Evolutionary conservation across 2,888 invertebrate species (phyloP), one percentile per base, ranked within the genome.

Genomic region (Apodemia zela): DNA sequence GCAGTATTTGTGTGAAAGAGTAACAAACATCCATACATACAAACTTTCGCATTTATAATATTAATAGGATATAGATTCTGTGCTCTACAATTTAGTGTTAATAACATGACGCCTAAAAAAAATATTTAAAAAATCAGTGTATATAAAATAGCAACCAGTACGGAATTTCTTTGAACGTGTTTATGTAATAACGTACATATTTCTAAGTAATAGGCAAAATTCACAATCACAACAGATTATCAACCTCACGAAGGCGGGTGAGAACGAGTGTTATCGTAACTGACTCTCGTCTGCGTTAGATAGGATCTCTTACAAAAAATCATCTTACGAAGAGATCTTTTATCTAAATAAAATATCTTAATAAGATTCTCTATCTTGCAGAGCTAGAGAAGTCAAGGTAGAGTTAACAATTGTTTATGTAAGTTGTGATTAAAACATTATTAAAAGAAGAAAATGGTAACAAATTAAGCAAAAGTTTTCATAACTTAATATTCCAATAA

Each of bases 241-340:
- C 54, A 54, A 54, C 7, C 29, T 54, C 54, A 54, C 54, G 54
- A 54, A 54, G 25, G 54, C 54, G 54, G 54, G 54, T 54, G 54
- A 54, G 54, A 54, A 54, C 29, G 54, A 54, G 25, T 15, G 25
- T 54, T 54, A 54, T 54, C 54, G 29, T 25, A 21, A 54, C 25
- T 54, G 54, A 54, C 54, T 54, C 54, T 54, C 54, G 54, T 54
- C 54, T 54, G 29, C 18, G 54, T 15, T 15, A 54, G 54, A 54
- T 54, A 54, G 54, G 54, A 54, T 54, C 54, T 54, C 54, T 54
- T 54, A 54, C 54, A 54, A 54, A 54, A 54, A 54, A 21, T 54
- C 29, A 54, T 54, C 54, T 21, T 25, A 54, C 29, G 25, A 54
- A 25, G 25, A 54, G 15, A 54, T 54, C 54, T n/a, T 18, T 54